A percentile compares a stretch with the other conserved stretches of the same genome.
Conservation (phyloP, 2,797 vertebrate genomes). For the Tarsius wallacei region DNA sequence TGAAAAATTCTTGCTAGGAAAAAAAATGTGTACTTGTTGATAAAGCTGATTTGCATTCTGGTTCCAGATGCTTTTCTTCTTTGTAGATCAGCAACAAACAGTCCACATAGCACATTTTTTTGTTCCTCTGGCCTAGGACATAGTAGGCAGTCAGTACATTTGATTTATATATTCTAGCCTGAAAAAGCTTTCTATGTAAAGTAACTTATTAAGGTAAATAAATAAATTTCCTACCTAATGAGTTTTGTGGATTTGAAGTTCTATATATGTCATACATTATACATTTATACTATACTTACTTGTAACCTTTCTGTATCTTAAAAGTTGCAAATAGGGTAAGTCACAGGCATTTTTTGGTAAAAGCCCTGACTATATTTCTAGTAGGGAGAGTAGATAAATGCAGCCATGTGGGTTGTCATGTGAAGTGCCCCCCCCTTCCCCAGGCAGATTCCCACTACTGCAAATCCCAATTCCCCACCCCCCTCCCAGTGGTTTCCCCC, state of each 20-base stretch:
- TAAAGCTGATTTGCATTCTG: slow-evolving; percentile 27
- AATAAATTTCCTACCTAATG: not conserved
- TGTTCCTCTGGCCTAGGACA: not conserved
- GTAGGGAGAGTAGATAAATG: not conserved
- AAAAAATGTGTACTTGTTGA: not conserved
- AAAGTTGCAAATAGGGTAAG: slow-evolving; percentile 61
- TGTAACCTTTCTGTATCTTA: slow-evolving; percentile 71
- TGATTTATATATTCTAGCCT: not conserved
- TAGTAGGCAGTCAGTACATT: slow-evolving; percentile 3
- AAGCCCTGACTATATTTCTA: slow-evolving; percentile 13
- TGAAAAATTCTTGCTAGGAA: slow-evolving; percentile 21
- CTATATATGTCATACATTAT: not conserved
- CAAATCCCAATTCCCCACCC: too few species aligned
- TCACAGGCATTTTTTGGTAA: slow-evolving; percentile 60
- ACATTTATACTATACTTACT: not conserved
- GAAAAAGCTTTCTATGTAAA: slow-evolving; percentile 6
- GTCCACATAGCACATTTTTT: not conserved
- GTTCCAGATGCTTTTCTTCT: not conserved
- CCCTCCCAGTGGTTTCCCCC: too few species aligned
- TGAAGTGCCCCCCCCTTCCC: not conserved
- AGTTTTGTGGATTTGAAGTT: slow-evolving; percentile 52
- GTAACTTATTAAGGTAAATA: not conserved
- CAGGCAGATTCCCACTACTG: too few species aligned
- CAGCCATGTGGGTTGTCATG: not conserved
- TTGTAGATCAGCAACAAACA: not conserved